Evolutionary conservation across 2,888 invertebrate genomes (phyloP), one percentile per base, ranked within the genome.

Genomic region (Brachypalpus laphriformis): DNA sequence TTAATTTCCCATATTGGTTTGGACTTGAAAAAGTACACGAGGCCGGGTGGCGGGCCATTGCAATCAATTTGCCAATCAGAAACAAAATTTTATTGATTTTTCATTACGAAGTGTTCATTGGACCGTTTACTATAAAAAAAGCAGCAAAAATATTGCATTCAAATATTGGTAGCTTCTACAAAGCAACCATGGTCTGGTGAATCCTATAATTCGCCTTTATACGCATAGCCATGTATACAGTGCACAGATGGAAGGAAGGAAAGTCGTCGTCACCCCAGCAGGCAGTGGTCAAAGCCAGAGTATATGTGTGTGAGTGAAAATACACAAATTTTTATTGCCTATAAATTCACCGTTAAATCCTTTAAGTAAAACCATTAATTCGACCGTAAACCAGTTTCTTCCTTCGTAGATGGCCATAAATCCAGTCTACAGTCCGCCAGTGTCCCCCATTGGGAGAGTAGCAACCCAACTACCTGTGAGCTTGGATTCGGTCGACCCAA

Each of bases 291-390:
- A 34, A n/a, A n/a, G 5, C 5, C n/a, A 40, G 37, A 40, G 37
- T 61, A 5, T 9, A 8, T 5, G 34, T n/a, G 22, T n/a, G 49
- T 49, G 59, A 40, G 61, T 16, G 61, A 16, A 25, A 51, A 66
- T 81, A 81, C 81, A 81, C 81, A 75, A 57, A 82, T 82, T 86
- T 86, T 86, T 86, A 86, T 77, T 77, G 82, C 66, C 86, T 68
- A 86, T 86, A 86, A 86, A 86, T 86, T 82, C 40, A 72, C 47
- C 54, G 76, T 82, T 86, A 86, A 86, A 86, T 82, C 82, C 82
- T 86, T 86, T 86, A 86, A 86, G 86, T 82, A 77, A 86, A 86
- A 82, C 86, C 82, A 86, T 86, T 86, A 86, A 86, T 86, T 82
- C 86, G 56, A 68, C 70, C 81, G 75, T 85, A 81, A 85, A 76